phyloP scores from a whole-genome alignment of 1,140 invertebrate species.

The Rhyzopertha dominica region DNA sequence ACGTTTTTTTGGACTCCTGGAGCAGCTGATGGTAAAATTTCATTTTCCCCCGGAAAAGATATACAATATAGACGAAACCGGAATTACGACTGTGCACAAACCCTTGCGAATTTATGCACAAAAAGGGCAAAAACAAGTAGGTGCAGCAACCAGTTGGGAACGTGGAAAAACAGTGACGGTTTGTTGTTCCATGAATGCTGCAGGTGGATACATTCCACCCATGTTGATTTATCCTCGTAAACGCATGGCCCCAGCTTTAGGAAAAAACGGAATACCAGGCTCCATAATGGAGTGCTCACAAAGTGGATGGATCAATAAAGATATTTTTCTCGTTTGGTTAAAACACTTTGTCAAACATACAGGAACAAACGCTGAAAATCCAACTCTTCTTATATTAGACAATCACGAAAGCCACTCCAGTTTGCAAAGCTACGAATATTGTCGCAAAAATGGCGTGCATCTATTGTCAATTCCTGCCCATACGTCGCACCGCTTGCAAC shows the following conservation, averaged over 20 bases:
- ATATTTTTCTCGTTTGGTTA: conserved; percentile 34
- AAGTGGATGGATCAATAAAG: conserved; percentile 38
- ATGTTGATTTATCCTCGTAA: conserved; percentile 48
- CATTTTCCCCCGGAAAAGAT: conserved; percentile 42
- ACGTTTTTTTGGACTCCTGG: conserved; percentile 40
- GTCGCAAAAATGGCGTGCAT: conserved; percentile 26
- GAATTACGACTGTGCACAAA: conserved; percentile 42
- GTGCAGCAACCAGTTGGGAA: conserved; percentile 32
- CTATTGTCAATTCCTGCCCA: conserved; percentile 38
- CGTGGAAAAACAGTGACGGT: conserved; percentile 36
- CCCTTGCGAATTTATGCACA: conserved; percentile 30
- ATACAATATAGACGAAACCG: conserved; percentile 48
- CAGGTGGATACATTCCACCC: conserved; percentile 41
- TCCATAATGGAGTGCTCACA: no score
- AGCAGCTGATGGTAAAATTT: conserved; percentile 36
- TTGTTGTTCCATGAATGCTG: conserved; percentile 38
- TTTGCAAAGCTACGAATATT: conserved; percentile 16
- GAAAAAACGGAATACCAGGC: conserved; percentile 42
- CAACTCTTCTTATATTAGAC: conserved; percentile 30
- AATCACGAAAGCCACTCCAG: conserved; percentile 29
- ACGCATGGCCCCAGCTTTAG: conserved; percentile 38
- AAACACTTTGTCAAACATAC: conserved; percentile 41
- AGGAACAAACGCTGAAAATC: no score
- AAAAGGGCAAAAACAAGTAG: conserved; percentile 40
- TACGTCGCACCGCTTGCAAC: conserved; percentile 33